Conservation (phyloP, 2,113 vertebrate species). For the Chauna torquata region DNA sequence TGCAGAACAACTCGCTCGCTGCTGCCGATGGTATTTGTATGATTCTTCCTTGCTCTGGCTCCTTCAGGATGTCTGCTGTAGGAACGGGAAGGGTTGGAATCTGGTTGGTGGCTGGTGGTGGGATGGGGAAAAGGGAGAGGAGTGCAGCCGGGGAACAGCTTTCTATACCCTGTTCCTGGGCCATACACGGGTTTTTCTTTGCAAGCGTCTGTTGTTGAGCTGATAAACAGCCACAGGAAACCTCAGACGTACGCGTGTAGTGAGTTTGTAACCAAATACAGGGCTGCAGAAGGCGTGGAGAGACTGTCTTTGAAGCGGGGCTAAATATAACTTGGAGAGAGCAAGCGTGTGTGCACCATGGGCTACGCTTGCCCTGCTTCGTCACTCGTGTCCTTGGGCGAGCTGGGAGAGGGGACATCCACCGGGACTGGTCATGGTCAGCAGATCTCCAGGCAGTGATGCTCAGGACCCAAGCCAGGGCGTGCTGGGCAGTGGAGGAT, state of each 20-base stretch:
- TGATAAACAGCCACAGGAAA: neutral
- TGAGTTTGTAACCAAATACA: neutral
- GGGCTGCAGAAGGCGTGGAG: neutral
- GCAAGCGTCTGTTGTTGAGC: rapidly evolving
- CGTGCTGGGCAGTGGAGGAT: neutral
- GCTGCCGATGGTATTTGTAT: neutral
- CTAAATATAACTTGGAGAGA: neutral
- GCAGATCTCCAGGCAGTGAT: neutral
- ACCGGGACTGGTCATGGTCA: neutral
- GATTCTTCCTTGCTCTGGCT: rapidly evolving
- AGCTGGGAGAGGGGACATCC: neutral
- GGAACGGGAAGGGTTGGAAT: neutral
- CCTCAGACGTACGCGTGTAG: neutral
- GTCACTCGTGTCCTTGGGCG: neutral
- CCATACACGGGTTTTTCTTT: neutral
- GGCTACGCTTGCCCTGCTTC: neutral
- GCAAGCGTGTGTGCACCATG: neutral
- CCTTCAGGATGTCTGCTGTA: rapidly evolving
- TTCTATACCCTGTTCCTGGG: neutral
- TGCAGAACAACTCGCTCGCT: rapidly evolving
- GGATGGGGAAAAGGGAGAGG: neutral
- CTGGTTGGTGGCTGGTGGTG: rapidly evolving
- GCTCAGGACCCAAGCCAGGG: neutral
- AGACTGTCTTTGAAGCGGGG: rapidly evolving
- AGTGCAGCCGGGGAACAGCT: rapidly evolving